Evolutionary conservation across 2,113 vertebrate species (phyloP), one percentile per base, ranked within the genome.

Genomic region (Barbus barbus): DNA sequence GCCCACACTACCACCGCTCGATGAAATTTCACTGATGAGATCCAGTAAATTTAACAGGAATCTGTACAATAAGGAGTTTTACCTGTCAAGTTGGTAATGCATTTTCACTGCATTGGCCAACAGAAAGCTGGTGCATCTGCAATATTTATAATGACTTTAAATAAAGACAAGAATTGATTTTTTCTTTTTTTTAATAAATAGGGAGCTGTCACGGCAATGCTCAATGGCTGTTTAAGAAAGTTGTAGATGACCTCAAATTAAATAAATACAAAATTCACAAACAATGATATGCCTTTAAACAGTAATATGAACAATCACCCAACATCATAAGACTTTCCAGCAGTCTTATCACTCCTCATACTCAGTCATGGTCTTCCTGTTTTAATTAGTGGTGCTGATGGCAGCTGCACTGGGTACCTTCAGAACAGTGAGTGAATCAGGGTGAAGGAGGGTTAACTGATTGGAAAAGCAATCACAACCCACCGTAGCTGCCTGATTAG

Each of bases 371-470:
- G 76, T 71, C 24, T 80, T 65, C 48, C 36, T 58, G 36, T 60
- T 85, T 85, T 80, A 80, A 85, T 80, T 85, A 74, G 53, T 60
- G 26, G 77, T 80, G 65, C 36, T 61, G 65, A 69, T 81, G 83
- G 67, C 77, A 85, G 76, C 76, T 80, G 83, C 67, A 69, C 51
- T 82, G 65, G 78, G 31, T 38, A 81, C 61, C 53, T 63, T 28
- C 26, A 72, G 76, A 44, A 72, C 53, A 48, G 24, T 44, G 83
- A 86, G 28, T 48, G 41, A 69, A 73, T 61, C 67, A 28, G 78
- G 84, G 73, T 69, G 65, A 83, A 77, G 38, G 44, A 84, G 82
- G 87, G 84, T 88, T 86, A 88, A 88, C 78, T 65, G 82, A 86
- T 88, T 86, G 82, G 78, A 83, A 86, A 84, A 82, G 82, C 82